Conservation (phyloP, 2,113 vertebrate species). For the Passer domesticus region DNA sequence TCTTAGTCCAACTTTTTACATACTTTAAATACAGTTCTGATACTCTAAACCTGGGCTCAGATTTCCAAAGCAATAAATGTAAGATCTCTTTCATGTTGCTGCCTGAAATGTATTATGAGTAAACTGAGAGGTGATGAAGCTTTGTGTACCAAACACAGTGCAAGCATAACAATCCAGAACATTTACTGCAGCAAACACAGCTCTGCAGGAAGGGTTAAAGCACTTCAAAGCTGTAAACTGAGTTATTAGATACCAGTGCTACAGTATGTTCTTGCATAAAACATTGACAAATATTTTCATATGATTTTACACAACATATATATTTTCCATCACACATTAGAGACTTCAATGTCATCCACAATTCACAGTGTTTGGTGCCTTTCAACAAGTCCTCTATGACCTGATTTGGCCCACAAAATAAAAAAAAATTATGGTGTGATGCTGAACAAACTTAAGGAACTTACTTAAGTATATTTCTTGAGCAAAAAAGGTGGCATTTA, state of each 20-base stretch:
- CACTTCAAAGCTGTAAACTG: slow-evolving; percentile 28
- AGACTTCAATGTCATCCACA: neutral
- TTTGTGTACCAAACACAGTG: slow-evolving; percentile 56
- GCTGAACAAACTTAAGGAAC: neutral
- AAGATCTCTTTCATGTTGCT: slow-evolving; percentile 63
- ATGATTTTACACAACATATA: slow-evolving; percentile 1
- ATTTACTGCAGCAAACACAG: slow-evolving; percentile 47
- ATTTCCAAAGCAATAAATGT: slow-evolving; percentile 71
- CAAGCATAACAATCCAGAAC: slow-evolving; percentile 29
- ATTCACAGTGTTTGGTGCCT: neutral
- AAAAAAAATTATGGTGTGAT: neutral
- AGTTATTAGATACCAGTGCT: slow-evolving; percentile 46
- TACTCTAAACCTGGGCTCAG: slow-evolving; percentile 45
- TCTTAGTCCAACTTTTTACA: slow-evolving; percentile 42
- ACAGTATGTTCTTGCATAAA: slow-evolving; percentile 21
- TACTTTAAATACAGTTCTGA: slow-evolving; percentile 37
- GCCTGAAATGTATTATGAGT: slow-evolving; percentile 69
- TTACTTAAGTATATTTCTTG: neutral
- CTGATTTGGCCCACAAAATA: neutral
- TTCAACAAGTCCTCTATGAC: neutral
- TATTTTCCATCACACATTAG: slow-evolving; percentile 1
- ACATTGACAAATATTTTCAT: slow-evolving; percentile 24
- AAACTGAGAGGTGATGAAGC: slow-evolving; percentile 54
- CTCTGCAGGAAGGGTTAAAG: neutral
- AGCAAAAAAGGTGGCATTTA: neutral